Percentiles rank a stretch among this genome's conserved stretches.
Conservation (phyloP, 1,140 invertebrate species). For the Camponotus floridanus region DNA sequence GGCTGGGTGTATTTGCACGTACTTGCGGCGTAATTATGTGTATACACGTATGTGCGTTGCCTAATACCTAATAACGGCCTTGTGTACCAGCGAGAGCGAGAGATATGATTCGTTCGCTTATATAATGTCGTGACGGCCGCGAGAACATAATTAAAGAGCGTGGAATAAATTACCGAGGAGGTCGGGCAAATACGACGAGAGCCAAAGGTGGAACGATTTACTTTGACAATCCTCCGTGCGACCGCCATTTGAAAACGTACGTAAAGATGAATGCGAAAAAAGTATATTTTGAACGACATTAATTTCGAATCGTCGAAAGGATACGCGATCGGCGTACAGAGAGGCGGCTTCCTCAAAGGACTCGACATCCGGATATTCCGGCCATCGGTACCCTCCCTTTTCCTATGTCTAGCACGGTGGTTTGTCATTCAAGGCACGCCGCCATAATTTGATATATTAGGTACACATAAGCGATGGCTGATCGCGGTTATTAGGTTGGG, state of each 20-base stretch:
- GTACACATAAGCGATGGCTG: conserved; percentile 84
- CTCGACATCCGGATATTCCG: conserved; percentile 60
- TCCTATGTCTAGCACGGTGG: conserved; percentile 70
- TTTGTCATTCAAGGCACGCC: conserved; percentile 83
- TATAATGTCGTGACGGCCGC: conserved; percentile 47
- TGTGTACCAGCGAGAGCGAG: conserved; percentile 35
- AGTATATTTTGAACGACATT: too few species aligned
- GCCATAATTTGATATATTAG: conserved; percentile 85
- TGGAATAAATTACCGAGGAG: conserved; percentile 37
- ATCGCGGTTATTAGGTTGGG: conserved; percentile 85
- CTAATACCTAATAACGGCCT: conserved; percentile 64
- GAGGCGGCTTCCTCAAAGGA: conserved; percentile 47
- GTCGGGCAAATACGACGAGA: conserved; percentile 26
- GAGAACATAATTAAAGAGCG: conserved; percentile 60
- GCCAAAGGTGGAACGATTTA: neutral
- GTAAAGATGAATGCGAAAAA: neutral
- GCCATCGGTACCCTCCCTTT: conserved; percentile 56
- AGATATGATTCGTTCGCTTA: conserved; percentile 68
- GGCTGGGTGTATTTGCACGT: conserved; percentile 66
- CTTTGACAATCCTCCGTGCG: neutral
- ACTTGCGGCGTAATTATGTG: conserved; percentile 53
- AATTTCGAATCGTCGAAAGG: neutral
- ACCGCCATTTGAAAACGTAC: too few species aligned
- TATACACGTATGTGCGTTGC: conserved; percentile 49
- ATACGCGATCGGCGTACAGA: conserved; percentile 11